These are phyloP conservation scores for Listronotus bonariensis DNA, from an alignment of 1,140 invertebrate species.

Conservation along the genomic window DNA sequence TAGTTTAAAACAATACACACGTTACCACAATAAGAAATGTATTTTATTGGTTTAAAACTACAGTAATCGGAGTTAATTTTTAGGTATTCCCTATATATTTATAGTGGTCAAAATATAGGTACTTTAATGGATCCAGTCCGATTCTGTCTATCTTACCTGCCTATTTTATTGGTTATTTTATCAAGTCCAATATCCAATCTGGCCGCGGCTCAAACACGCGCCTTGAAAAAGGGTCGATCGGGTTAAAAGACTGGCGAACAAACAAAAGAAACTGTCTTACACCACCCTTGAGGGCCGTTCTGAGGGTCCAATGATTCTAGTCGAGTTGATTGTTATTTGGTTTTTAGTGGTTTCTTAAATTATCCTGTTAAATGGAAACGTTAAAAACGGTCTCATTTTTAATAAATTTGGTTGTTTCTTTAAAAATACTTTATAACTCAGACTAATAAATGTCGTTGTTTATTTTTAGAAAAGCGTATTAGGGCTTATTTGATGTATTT, in stretches of 20 bases:
- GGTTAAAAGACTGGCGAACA: conserved; percentile 6
- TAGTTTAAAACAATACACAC: too few species aligned
- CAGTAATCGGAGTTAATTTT: too few species aligned
- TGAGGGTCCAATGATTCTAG: neutral
- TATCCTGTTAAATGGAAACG: neutral
- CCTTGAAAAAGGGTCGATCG: neutral
- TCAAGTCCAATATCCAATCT: conserved; percentile 1
- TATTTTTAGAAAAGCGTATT: too few species aligned
- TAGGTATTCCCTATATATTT: too few species aligned
- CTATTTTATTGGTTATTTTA: conserved; percentile 15
- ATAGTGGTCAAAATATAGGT: too few species aligned
- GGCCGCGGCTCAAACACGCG: neutral
- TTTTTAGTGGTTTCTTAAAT: neutral
- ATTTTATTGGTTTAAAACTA: too few species aligned
- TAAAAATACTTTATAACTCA: too few species aligned
- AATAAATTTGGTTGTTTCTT: too few species aligned
- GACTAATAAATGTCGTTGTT: too few species aligned
- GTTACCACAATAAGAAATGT: too few species aligned
- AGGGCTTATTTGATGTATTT: too few species aligned
- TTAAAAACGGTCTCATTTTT: too few species aligned
- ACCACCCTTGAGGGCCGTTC: neutral
- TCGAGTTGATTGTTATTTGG: conserved; percentile 11
- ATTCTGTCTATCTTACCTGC: neutral
- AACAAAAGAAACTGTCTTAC: conserved; percentile 8
- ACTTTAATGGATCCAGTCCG: neutral